Evolutionary conservation across 2,888 invertebrate species (phyloP).

Genomic region (Cordilura impudica): DNA sequence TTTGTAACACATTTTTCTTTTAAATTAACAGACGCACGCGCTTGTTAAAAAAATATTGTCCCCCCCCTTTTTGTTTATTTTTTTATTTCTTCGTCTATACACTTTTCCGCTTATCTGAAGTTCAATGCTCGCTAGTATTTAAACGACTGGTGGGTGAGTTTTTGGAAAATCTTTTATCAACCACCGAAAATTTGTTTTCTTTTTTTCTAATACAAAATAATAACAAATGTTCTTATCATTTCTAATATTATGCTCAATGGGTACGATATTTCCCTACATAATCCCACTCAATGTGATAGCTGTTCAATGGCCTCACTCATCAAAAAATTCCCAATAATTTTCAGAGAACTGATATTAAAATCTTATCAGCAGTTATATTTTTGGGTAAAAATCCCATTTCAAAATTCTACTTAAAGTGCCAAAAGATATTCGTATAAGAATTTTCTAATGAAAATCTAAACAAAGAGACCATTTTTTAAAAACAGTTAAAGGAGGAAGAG

Average conservation of each 20-base stretch:
- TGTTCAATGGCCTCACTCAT: background rate
- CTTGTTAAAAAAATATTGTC: slow-evolving; percentile 18
- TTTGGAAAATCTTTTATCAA: slow-evolving; percentile 70
- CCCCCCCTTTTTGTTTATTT: slow-evolving; percentile 23
- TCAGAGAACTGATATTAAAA: too few relatives aligned
- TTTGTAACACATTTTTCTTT: slow-evolving; percentile 18
- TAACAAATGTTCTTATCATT: slow-evolving; percentile 33
- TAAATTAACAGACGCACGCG: slow-evolving; percentile 18
- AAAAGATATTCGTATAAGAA: background rate
- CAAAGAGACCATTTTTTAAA: too few relatives aligned
- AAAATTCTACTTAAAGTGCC: background rate
- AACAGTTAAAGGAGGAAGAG: too few relatives aligned
- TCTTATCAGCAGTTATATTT: background rate
- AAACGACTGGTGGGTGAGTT: slow-evolving; percentile 76
- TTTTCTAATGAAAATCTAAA: background rate
- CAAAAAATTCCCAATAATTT: background rate
- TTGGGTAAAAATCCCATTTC: background rate
- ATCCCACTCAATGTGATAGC: background rate
- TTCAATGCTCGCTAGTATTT: slow-evolving; percentile 70
- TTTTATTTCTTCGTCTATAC: slow-evolving; percentile 18
- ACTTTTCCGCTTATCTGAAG: slow-evolving; percentile 65
- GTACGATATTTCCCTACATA: slow-evolving; percentile 32
- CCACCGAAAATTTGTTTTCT: slow-evolving; percentile 60
- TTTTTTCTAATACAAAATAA: background rate
- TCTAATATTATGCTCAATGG: slow-evolving; percentile 37